Percentiles rank a stretch among this genome's conserved stretches.
Evolutionary conservation across 2,888 invertebrate species (phyloP).

Genomic region (Rhorus exstirpatorius): DNA sequence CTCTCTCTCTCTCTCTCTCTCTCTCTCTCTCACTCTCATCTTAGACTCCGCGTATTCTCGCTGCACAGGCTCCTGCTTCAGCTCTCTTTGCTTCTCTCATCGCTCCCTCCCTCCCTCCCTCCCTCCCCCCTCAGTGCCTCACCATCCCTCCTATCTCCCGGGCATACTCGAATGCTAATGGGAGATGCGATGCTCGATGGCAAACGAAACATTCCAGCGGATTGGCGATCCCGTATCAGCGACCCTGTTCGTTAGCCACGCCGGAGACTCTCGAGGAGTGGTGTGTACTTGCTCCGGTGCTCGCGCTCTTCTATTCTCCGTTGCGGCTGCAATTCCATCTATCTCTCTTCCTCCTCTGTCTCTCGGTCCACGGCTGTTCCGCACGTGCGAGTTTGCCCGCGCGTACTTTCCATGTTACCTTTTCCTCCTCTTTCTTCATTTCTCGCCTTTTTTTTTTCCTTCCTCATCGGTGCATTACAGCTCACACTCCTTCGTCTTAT

Average conservation of each 20-base stretch:
- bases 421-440: conserved; percentile 40
- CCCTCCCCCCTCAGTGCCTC: conserved; percentile 58
- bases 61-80: conserved; percentile 36
- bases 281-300: conserved; percentile 11
- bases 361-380: conserved; percentile 25
- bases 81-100: conserved; percentile 56
- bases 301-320: conserved; percentile 54
- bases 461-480: conserved; percentile 38
- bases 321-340: conserved; percentile 48
- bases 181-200: conserved; percentile 82
- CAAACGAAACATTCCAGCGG: conserved; percentile 81
- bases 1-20: conserved; percentile 41
- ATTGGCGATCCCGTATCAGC: conserved; percentile 81
- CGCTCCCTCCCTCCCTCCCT: conserved; percentile 37
- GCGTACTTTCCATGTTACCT: conserved; percentile 27
- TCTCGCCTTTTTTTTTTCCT: conserved; percentile 43
- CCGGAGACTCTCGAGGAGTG: conserved; percentile 61
- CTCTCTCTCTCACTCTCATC: too few relatives aligned
- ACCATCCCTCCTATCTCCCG: conserved; percentile 61
- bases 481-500: conserved; percentile 60
- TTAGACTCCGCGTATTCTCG: conserved; percentile 37
- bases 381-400: conserved; percentile 61
- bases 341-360: conserved; percentile 26
- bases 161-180: conserved; percentile 80
- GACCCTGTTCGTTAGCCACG: conserved; percentile 81